Conservation (phyloP, 2,797 vertebrate genomes). For the Rhinatrema bivittatum region DNA sequence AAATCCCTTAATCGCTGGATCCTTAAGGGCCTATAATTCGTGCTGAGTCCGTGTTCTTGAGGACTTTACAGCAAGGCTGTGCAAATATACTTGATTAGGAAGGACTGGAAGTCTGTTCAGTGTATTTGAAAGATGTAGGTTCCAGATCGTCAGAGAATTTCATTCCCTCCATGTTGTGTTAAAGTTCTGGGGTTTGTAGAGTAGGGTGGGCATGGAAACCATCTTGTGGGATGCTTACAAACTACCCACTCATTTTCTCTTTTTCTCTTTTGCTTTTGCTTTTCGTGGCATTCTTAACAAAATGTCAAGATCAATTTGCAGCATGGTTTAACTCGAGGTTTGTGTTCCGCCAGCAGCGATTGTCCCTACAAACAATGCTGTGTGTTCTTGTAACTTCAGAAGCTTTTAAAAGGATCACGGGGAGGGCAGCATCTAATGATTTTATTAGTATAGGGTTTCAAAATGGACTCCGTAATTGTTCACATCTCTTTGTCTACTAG, state of each 20-base stretch:
- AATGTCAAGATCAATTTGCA: slow-evolving; percentile 81
- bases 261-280: slow-evolving; percentile 72
- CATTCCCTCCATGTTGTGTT: slow-evolving; percentile 56
- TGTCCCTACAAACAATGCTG: slow-evolving; percentile 64
- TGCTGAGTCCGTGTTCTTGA: no score
- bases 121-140: slow-evolving; percentile 75
- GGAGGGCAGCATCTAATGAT: slow-evolving; percentile 77
- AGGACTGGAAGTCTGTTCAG: slow-evolving; percentile 61
- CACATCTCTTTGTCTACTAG: slow-evolving; percentile 81
- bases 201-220: slow-evolving; percentile 62
- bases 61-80: no score
- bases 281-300: slow-evolving; percentile 68
- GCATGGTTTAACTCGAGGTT: slow-evolving; percentile 76
- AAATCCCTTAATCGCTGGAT: no score
- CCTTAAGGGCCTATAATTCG: no score
- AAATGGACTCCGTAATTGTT: slow-evolving; percentile 81
- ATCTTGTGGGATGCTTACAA: slow-evolving; percentile 68
- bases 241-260: slow-evolving; percentile 71
- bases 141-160: slow-evolving; percentile 61
- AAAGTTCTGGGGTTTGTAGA: no score
- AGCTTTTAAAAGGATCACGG: slow-evolving; percentile 69
- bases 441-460: slow-evolving; percentile 87
- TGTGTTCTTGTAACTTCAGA: slow-evolving; percentile 77
- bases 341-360: slow-evolving; percentile 68
- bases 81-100: no score